A percentile compares a stretch with the other conserved stretches of the same genome.
phyloP scores from a whole-genome alignment of 2,797 vertebrate genomes.

The Myoxocephalus aenaeus region DNA sequence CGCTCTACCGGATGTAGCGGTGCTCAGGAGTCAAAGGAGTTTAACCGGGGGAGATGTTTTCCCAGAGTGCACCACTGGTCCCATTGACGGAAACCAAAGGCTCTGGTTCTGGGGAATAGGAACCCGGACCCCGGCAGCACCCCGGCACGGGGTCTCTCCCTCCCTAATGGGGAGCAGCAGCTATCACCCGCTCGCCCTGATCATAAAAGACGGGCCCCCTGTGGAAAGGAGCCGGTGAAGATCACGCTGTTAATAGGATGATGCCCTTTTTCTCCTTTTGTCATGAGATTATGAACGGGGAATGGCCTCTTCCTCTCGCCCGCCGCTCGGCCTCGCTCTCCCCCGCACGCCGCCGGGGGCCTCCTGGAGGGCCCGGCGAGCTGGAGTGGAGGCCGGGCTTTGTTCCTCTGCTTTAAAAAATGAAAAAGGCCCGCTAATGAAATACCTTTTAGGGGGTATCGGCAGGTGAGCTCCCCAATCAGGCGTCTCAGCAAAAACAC shows the following conservation, averaged over 20 bases:
- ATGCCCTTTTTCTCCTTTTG: conserved; percentile 99
- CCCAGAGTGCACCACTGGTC: conserved; percentile 41
- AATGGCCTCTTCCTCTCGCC: conserved; percentile 85
- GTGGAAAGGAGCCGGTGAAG: conserved; percentile 94
- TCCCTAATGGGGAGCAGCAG: neutral
- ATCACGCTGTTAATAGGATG: conserved; percentile 99
- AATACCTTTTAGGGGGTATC: conserved; percentile 93
- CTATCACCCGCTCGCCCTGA: conserved; percentile 80
- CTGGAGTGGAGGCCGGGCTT: conserved; percentile 92
- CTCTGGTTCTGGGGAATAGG: conserved; percentile 52
- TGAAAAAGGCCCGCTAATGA: conserved; percentile 89
- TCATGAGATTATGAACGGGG: conserved; percentile 99
- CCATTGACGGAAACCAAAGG: conserved; percentile 50
- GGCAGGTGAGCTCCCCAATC: conserved; percentile 94
- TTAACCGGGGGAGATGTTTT: conserved; percentile 48
- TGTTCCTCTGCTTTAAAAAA: conserved; percentile 74
- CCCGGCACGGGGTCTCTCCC: conserved; percentile 76
- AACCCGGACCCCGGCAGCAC: conserved; percentile 53
- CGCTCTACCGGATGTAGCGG: conserved; percentile 4
- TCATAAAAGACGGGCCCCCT: conserved; percentile 90
- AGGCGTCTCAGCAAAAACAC: conserved; percentile 44
- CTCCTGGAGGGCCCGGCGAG: conserved; percentile 92
- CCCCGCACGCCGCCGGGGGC: conserved; percentile 78
- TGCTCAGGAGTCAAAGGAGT: conserved; percentile 18
- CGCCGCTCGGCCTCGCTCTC: conserved; percentile 70